Conservation (phyloP, 2,888 invertebrate species). For the Agrypnus murinus region DNA sequence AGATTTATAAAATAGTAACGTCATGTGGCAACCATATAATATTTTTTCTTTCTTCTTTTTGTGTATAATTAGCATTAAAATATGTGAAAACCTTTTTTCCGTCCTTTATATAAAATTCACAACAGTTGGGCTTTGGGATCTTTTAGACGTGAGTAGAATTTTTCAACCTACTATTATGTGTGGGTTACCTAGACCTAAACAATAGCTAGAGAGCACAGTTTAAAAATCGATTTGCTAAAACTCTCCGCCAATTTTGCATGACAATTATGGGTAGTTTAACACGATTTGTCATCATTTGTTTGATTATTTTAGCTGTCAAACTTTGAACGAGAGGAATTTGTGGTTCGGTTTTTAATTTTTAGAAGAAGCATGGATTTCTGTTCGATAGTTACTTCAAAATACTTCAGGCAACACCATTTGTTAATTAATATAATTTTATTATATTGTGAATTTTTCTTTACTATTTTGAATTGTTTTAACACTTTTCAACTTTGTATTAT, state of each 20-base stretch:
- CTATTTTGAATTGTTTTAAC: no score
- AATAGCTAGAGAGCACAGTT: slow-evolving; percentile 49
- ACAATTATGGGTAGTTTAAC: slow-evolving; percentile 62
- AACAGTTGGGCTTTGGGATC: slow-evolving; percentile 2
- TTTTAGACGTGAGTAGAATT: slow-evolving; percentile 44
- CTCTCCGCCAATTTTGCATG: slow-evolving; percentile 59
- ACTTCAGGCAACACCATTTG: no score
- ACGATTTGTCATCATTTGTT: slow-evolving; percentile 67
- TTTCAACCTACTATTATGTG: slow-evolving; percentile 40
- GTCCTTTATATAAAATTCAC: not conserved
- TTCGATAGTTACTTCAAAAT: no score
- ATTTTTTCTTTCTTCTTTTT: no score
- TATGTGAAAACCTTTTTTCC: not conserved
- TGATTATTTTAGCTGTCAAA: slow-evolving; percentile 63
- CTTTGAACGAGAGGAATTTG: no score
- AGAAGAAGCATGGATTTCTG: no score
- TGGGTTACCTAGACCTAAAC: slow-evolving; percentile 29
- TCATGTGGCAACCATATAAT: no score
- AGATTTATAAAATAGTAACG: no score
- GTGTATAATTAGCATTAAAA: not conserved
- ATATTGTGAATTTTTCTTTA: no score
- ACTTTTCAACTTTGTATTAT: no score
- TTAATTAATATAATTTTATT: no score
- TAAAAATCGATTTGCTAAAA: slow-evolving; percentile 59
- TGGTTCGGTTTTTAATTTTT: no score